These are phyloP conservation scores for Hycleus phaleratus DNA, from an alignment of 1,140 invertebrate genomes.

Conservation along the genomic window DNA sequence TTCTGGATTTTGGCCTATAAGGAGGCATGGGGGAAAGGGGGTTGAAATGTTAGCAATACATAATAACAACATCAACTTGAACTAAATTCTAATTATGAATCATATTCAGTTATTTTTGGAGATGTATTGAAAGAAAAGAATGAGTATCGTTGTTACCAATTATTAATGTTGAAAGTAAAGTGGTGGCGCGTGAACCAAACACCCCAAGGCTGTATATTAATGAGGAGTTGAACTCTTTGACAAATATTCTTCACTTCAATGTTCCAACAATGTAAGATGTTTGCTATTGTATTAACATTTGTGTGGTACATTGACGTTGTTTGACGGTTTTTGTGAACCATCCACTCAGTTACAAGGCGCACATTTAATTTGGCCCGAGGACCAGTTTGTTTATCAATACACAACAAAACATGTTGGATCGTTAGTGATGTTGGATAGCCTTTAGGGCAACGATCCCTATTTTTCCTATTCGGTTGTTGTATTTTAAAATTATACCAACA, in stretches of 20 bases:
- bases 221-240: constrained; percentile 26
- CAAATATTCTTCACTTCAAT: constrained; percentile 15
- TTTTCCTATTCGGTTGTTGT: no score
- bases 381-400: constrained; percentile 32
- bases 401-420: constrained; percentile 23
- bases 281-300: constrained; percentile 32
- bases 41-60: no score
- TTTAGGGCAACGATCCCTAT: constrained; percentile 7
- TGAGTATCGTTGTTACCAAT: no score
- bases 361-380: constrained; percentile 32
- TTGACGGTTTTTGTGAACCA: constrained; percentile 23
- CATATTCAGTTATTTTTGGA: no score
- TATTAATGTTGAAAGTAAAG: not conserved
- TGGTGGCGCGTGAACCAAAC: not conserved
- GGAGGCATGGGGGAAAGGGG: no score
- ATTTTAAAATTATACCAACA: no score
- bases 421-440: constrained; percentile 14
- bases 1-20: constrained; percentile 1
- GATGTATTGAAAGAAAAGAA: no score
- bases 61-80: no score
- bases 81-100: no score
- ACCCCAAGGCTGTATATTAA: constrained; percentile 24
- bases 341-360: constrained; percentile 18
- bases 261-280: constrained; percentile 32
- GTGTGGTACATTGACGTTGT: constrained; percentile 30